Evolutionary conservation across 2,888 invertebrate genomes (phyloP), one percentile per base, ranked within the genome.

Genomic region (Mimachlamys varia): DNA sequence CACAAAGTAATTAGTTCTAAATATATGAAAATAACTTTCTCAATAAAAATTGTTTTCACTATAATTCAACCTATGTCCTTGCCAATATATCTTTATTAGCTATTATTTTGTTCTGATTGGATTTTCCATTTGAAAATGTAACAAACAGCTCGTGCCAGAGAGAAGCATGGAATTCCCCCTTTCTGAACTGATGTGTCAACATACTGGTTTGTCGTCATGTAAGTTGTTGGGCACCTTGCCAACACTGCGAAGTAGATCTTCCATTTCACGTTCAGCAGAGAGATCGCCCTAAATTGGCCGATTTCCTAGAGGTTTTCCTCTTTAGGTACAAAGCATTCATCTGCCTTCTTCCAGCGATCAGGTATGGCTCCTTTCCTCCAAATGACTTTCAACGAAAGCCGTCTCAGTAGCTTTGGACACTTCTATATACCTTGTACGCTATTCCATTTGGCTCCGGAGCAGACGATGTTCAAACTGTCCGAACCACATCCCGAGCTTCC

Each of bases 211-310:
- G 49, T 17, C 7, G 62, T 89, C 33, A 92, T 88, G 88, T 90
- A 92, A 33, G 50, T 50, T n/a, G 92, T 90, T 88, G 92, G 38
- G 53, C 90, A 37, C 44, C 62, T 89, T 53, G 91, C 91, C 88
- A 91, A 49, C n/a, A 93, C 89, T n/a, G 92, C 55, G 88, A 92
- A 92, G 88, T 90, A 92, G 62, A 92, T 92, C 88, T 93, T 92
- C 10, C 92, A 89, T 88, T 93, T 91, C 2, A 93, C 92, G 44
- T 90, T 91, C 38, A n/a, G n/a, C n/a, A n/a, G n/a, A 92, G 87
- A 0, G 93, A 55, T 17, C 91, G 93, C 37, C 93, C 92, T 37
- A 91, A 91, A 88, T 90, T 93, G 92, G 22, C 58, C 90, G 50
- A 93, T 91, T 17, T 33, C 37, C 19, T 37, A 76, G 0, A 90